A percentile compares a stretch with the other conserved stretches of the same genome.
These are phyloP conservation scores for Pyrgus malvae DNA, from an alignment of 2,888 invertebrate species.

Conservation along the genomic window DNA sequence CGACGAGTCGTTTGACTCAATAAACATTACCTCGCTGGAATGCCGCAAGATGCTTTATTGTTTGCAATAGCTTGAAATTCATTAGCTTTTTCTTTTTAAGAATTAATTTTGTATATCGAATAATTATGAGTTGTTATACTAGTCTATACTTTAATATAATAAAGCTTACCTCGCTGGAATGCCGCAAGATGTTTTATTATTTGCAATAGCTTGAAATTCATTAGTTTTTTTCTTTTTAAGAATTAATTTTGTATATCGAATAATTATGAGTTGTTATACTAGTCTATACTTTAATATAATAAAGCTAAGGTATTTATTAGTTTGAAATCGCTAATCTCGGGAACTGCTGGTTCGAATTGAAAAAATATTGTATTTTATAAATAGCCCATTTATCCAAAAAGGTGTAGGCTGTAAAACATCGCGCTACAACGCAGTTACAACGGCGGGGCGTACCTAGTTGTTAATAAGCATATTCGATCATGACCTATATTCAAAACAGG, in stretches of 20 bases:
- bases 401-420: too few relatives aligned
- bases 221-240: neutral
- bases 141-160: neutral
- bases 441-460: too few relatives aligned
- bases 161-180: neutral
- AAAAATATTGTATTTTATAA: too few relatives aligned
- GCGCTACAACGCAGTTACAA: too few relatives aligned
- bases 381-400: too few relatives aligned
- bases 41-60: neutral
- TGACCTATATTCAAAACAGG: too few relatives aligned
- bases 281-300: neutral
- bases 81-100: neutral
- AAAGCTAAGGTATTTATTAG: too few relatives aligned
- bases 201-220: slow-evolving; percentile 1
- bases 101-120: neutral
- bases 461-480: too few relatives aligned
- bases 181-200: neutral
- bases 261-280: too few relatives aligned
- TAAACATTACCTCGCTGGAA: neutral
- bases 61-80: slow-evolving; percentile 1
- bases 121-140: too few relatives aligned
- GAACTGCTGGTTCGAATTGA: too few relatives aligned
- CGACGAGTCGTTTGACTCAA: neutral
- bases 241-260: neutral
- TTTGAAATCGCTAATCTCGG: too few relatives aligned